phyloP scores from a whole-genome alignment of 1,140 invertebrate species.

The Grapholita molesta region DNA sequence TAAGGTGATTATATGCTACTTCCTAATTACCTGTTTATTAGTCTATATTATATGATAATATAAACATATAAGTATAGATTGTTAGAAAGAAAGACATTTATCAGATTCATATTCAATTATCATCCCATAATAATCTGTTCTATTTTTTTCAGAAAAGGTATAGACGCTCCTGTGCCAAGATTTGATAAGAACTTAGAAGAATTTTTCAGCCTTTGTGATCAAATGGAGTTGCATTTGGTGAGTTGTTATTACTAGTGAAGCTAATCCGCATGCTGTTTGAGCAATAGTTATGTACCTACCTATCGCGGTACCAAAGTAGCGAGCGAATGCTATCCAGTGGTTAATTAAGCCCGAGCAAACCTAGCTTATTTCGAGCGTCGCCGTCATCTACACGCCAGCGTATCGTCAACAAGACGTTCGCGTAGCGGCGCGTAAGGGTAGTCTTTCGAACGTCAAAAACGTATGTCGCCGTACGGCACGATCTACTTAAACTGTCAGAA shows the following conservation, averaged over 20 bases:
- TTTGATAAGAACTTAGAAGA: slow-evolving; percentile 97
- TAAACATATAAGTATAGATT: neutral
- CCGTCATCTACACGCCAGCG: too few relatives aligned
- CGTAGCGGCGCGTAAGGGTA: too few relatives aligned
- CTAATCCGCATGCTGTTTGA: neutral
- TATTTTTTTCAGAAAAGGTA: slow-evolving; percentile 83
- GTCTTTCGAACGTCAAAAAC: too few relatives aligned
- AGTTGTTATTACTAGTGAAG: slow-evolving; percentile 40
- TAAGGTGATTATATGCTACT: neutral
- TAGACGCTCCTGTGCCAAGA: slow-evolving; percentile 85
- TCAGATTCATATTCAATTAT: too few relatives aligned
- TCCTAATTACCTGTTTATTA: neutral
- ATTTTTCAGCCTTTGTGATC: slow-evolving; percentile 96
- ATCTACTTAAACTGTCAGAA: too few relatives aligned
- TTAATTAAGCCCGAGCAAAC: too few relatives aligned
- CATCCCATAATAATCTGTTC: neutral
- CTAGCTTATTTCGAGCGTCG: too few relatives aligned
- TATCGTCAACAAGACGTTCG: too few relatives aligned
- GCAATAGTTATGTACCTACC: neutral
- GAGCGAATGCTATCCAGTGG: too few relatives aligned
- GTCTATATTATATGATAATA: neutral
- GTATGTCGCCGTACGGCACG: too few relatives aligned
- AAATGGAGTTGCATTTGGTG: slow-evolving; percentile 94
- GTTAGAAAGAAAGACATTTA: neutral
- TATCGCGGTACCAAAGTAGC: too few relatives aligned